Conservation (phyloP, 2,888 invertebrate genomes). For the Rotaria socialis region DNA sequence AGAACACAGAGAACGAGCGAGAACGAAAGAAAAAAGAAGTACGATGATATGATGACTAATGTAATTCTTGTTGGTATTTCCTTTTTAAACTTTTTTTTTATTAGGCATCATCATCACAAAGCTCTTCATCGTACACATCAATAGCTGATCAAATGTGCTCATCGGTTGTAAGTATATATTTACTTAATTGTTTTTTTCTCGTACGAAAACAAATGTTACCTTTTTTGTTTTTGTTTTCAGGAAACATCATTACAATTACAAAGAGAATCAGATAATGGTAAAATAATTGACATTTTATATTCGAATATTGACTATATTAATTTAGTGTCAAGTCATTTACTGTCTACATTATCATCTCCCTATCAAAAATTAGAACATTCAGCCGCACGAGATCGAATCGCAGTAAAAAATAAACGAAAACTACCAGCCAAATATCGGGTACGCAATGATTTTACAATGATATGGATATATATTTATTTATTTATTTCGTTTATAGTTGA, state of each 20-base stretch:
- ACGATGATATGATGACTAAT: neutral
- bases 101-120: slow-evolving; percentile 3
- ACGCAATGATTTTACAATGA: neutral
- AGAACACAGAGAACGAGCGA: neutral
- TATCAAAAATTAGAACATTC: neutral
- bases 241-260: neutral
- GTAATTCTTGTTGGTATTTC: neutral
- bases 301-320: neutral
- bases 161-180: neutral
- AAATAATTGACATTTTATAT: neutral
- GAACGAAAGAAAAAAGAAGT: neutral
- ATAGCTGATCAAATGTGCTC: neutral
- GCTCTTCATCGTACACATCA: neutral
- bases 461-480: neutral
- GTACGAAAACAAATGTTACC: neutral
- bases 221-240: neutral
- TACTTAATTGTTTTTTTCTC: neutral
- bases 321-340: neutral
- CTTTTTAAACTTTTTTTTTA: neutral
- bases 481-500: neutral
- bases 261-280: neutral
- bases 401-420: neutral
- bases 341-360: neutral
- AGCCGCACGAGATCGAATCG: neutral
- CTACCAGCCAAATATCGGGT: neutral